phyloP scores from a whole-genome alignment of 2,797 vertebrate species.

The Melanotaenia maccullochi region DNA sequence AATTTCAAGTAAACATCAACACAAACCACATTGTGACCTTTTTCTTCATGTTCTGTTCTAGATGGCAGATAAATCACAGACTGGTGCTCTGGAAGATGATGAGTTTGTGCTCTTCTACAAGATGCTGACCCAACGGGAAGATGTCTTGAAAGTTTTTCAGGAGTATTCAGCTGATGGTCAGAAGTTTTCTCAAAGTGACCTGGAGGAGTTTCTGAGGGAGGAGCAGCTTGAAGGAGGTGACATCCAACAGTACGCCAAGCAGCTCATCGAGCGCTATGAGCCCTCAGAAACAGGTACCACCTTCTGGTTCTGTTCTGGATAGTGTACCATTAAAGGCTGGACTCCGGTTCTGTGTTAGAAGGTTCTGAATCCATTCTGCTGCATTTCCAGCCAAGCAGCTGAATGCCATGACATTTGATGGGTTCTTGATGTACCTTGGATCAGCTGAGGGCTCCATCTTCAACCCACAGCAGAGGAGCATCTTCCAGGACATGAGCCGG shows the following conservation, averaged over 20 bases:
- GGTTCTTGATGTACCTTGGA: conserved; percentile 89
- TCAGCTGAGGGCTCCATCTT: conserved; percentile 90
- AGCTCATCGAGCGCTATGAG: conserved; percentile 89
- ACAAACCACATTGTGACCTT: not conserved
- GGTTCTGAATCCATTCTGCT: conserved; percentile 5
- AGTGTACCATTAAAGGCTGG: not conserved
- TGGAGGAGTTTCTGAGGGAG: conserved; percentile 89
- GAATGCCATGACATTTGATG: conserved; percentile 87
- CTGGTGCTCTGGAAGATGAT: conserved; percentile 89
- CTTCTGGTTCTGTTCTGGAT: not conserved
- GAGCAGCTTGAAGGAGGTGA: conserved; percentile 85
- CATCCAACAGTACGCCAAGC: conserved; percentile 81
- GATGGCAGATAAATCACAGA: conserved; percentile 91
- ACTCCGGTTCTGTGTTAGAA: not conserved
- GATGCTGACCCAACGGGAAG: conserved; percentile 90
- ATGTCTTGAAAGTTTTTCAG: conserved; percentile 89
- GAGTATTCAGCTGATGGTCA: conserved; percentile 89
- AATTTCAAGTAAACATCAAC: no score
- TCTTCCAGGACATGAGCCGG: conserved; percentile 90
- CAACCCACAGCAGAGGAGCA: conserved; percentile 79
- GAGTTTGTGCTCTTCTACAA: conserved; percentile 97
- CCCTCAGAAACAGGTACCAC: conserved; percentile 89
- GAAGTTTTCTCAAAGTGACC: conserved; percentile 87
- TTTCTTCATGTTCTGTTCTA: conserved; percentile 20
- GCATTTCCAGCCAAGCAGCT: conserved; percentile 85